Evolutionary conservation across 2,113 vertebrate species (phyloP), one percentile per base, ranked within the genome.

Genomic region (Tragelaphus imberbis): DNA sequence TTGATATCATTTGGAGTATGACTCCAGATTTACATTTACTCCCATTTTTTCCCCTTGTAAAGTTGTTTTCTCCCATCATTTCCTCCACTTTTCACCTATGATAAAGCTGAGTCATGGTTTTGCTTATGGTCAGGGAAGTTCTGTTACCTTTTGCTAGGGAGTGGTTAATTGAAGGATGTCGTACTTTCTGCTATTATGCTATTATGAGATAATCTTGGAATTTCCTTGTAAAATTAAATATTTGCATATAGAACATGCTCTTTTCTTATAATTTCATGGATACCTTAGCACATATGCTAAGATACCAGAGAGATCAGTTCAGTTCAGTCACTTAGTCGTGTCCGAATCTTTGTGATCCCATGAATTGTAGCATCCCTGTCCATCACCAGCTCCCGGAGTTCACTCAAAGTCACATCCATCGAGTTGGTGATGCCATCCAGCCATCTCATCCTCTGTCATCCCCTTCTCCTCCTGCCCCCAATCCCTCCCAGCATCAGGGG

Each of bases 201-300:
- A n/a, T n/a, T n/a, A n/a, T n/a, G 23, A 82, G 28, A 77, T 9
- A 58, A 77, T 79, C 21, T 86, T 92, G 28, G 14, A n/a, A 36
- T 79, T 95, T 95, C 9, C n/a, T 81, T 82, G 56, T 87, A 36
- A 36, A 90, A 84, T 92, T 81, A 81, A 90, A 84, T 47, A 2
- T 85, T 91, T 80, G 44, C 8, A 17, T 86, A 47, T 85, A 82
- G 89, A 96, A 59, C 30, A 68, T 87, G 51, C 15, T 77, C 21
- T 82, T 92, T 77, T 84, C 94, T 82, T 61, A 30, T 90, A 10
- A 36, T 33, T 47, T 86, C 56, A 49, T 94, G 61, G 49, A 44
- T 28, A 68, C 15, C 27, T 80, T 84, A 90, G 47, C 44, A 63
- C 11, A 23, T 68, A 25, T 56, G n/a, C 25, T 55, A 79, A 59